These are phyloP conservation scores for Dasyprocta punctata DNA, from an alignment of 2,113 vertebrate genomes.

Conservation along the genomic window DNA sequence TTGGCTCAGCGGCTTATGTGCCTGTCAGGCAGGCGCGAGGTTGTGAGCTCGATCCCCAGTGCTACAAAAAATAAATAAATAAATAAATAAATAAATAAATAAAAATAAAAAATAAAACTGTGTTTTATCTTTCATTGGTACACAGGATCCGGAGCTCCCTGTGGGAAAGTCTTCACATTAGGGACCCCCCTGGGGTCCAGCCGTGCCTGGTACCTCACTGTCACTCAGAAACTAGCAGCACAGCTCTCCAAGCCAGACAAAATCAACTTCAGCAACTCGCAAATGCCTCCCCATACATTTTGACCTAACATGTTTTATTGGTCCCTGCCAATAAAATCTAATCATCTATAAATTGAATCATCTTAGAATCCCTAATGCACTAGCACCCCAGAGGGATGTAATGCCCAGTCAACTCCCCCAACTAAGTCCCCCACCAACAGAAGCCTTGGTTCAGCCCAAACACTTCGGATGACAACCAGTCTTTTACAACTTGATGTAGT, in stretches of 20 bases:
- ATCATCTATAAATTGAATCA: too few species aligned
- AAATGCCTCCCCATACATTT: background rate
- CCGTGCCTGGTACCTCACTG: rapidly evolving
- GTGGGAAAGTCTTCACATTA: background rate
- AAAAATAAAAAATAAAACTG: too few species aligned
- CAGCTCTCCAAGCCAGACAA: background rate
- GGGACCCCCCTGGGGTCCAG: background rate
- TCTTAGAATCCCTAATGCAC: background rate
- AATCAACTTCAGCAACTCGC: background rate
- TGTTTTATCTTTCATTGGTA: background rate
- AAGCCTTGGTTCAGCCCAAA: background rate
- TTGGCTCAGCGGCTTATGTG: too few species aligned
- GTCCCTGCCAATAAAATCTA: too few species aligned
- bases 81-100: too few species aligned
- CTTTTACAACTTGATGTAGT: background rate
- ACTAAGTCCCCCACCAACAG: background rate
- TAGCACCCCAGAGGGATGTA: background rate
- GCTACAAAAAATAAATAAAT: too few species aligned
- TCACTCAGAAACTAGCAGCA: background rate
- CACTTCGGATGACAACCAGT: background rate
- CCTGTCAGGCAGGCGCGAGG: too few species aligned
- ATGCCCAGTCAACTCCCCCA: background rate
- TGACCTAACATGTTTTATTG: background rate
- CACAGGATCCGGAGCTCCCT: background rate
- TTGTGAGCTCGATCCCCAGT: too few species aligned